A percentile compares a stretch with the other conserved stretches of the same genome.
Evolutionary conservation across 2,888 invertebrate species (phyloP).

Genomic region (Lithodes maja): DNA sequence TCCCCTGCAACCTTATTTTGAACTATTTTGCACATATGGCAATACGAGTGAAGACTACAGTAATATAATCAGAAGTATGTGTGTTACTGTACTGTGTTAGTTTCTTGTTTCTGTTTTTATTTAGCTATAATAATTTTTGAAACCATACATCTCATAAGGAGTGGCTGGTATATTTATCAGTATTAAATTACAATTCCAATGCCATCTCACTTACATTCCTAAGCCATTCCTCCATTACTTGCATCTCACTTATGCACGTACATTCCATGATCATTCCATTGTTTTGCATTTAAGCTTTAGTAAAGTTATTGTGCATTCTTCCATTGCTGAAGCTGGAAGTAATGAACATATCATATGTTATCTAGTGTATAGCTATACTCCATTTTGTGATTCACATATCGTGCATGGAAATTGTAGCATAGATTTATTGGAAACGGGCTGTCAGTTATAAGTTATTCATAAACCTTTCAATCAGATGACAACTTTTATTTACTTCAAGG

Average conservation of each 20-base stretch:
- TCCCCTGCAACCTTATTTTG: too few relatives aligned
- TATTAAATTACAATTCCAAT: background rate
- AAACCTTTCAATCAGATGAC: too few relatives aligned
- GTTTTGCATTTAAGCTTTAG: background rate
- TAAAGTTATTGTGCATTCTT: conserved; percentile 6
- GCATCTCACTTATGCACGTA: background rate
- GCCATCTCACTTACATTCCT: background rate
- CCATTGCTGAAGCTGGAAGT: background rate
- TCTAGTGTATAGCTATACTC: background rate
- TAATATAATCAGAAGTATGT: too few relatives aligned
- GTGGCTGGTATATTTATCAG: background rate
- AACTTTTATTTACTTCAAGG: too few relatives aligned
- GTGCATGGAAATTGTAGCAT: background rate
- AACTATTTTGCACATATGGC: too few relatives aligned
- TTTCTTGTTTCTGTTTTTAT: too few relatives aligned
- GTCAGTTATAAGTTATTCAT: background rate
- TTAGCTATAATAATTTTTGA: too few relatives aligned
- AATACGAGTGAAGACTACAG: too few relatives aligned
- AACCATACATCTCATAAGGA: too few relatives aligned
- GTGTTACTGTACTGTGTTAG: too few relatives aligned
- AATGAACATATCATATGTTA: conserved; percentile 25
- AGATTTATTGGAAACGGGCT: background rate
- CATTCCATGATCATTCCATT: conserved; percentile 31
- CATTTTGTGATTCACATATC: conserved; percentile 8
- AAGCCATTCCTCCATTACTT: background rate